Evolutionary conservation across 2,888 invertebrate species (phyloP).

Genomic region (Venustoraphidia nigricollis): DNA sequence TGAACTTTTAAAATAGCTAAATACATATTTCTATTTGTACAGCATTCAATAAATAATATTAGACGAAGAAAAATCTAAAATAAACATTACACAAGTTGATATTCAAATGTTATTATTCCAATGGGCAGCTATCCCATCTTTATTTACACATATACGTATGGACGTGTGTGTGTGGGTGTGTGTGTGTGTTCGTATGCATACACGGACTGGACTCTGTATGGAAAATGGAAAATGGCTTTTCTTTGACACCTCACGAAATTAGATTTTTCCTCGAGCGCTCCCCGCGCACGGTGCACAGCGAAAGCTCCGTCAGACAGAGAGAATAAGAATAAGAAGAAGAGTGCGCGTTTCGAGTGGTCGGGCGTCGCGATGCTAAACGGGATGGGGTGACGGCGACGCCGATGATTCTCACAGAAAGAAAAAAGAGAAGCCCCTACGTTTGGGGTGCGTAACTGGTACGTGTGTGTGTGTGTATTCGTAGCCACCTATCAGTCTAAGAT

Average conservation of each 20-base stretch:
- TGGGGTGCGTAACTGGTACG: too few species aligned
- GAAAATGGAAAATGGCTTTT: constrained; percentile 33
- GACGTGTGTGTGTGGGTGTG: background rate
- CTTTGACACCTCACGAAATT: constrained; percentile 32
- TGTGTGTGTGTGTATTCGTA: too few species aligned
- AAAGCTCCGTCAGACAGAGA: background rate
- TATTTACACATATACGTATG: background rate
- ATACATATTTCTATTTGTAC: too few species aligned
- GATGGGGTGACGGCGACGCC: background rate
- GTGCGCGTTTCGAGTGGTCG: background rate
- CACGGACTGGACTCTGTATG: constrained; percentile 18
- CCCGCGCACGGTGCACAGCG: background rate
- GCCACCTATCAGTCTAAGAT: too few species aligned
- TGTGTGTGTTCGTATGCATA: constrained; percentile 22
- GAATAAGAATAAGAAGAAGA: background rate
- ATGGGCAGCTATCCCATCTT: constrained; percentile 1
- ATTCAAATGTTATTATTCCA: background rate
- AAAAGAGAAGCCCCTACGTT: too few species aligned
- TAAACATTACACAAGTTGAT: too few species aligned
- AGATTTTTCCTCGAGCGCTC: constrained; percentile 25
- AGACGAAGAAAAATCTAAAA: too few species aligned
- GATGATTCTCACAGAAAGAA: too few species aligned
- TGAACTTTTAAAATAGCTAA: too few species aligned
- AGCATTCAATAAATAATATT: too few species aligned
- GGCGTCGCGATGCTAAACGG: background rate